Conservation (phyloP, 2,888 invertebrate genomes). For the Cephus spinipes region DNA sequence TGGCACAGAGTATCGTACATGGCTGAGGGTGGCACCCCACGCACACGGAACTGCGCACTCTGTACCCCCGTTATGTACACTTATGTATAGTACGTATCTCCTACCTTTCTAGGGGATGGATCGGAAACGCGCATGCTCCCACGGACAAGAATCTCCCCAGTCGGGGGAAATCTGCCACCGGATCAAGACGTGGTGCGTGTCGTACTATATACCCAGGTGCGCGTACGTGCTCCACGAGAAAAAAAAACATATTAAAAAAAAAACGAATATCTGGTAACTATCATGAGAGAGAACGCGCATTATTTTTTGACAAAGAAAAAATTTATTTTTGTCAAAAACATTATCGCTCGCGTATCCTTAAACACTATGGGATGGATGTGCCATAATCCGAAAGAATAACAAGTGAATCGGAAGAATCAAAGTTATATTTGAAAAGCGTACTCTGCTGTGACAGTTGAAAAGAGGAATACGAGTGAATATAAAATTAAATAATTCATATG, state of each 20-base stretch:
- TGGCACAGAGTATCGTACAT: background rate
- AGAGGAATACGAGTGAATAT: background rate
- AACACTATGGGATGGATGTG: too few relatives aligned
- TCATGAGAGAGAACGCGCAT: background rate
- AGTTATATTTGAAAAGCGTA: background rate
- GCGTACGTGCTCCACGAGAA: conserved; percentile 7
- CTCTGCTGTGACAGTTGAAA: background rate
- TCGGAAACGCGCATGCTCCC: conserved; percentile 63
- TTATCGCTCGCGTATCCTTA: background rate
- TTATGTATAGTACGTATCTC: conserved; percentile 30
- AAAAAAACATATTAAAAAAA: background rate
- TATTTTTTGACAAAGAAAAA: background rate
- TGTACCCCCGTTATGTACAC: conserved; percentile 30
- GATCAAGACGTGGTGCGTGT: conserved; percentile 60
- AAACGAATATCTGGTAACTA: background rate
- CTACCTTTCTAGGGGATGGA: conserved; percentile 49
- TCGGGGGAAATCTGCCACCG: conserved; percentile 63
- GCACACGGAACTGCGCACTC: conserved; percentile 30
- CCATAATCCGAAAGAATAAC: background rate
- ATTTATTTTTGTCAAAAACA: background rate
- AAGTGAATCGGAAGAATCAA: background rate
- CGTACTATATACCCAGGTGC: conserved; percentile 47
- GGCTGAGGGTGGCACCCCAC: background rate
- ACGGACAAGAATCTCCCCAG: conserved; percentile 61
- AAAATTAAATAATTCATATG: background rate